Base-by-base conservation (phyloP, 2,797 vertebrate species). In the Platyrinchus mystaceus region DNA sequence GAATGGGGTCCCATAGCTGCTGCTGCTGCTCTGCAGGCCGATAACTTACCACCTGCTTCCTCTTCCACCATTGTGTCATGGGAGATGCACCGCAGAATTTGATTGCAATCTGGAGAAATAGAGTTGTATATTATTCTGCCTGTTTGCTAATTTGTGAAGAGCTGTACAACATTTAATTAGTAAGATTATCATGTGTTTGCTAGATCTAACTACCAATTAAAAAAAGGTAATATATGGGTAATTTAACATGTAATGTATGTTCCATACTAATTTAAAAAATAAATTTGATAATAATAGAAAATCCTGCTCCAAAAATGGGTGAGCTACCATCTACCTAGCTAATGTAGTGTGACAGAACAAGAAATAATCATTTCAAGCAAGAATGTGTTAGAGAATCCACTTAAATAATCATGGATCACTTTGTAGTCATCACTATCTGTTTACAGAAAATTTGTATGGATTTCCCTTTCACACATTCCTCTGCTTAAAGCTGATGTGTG, bases 161-260 rank as follows among this genome's bases (percentile, higher is more conserved):
- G 59, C 22, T 30, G 13, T 67, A 21, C 67, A 83, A 84, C 77
- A 88, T 90, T 95, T 93, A 95, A 73, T 94, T 92, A 93, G 75
- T 52, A 79, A 84, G 90, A 91, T 76, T 47, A 47, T n/a, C 71
- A 43, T 71, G 66, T 73, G 44, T 88, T 93, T 67, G 52, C 58
- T 91, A 32, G 63, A 84, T 59, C 44, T 73, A 93, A 93, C 66
- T 91, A 63, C 55, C 44, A 86, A 27, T 78, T 86, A 78, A 62
- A 78, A 62, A 78, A 79, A 30, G 36, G 32, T 68, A 73, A 56
- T 75, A n/a, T 34, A 43, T 78, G 13, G 21, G n/a, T 84, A 90
- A 73, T 76, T 76, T 73, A 53, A 87, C 70, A 55, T 34, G 24
- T 50, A 78, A 93, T 76, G 43, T 66, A 75, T 47, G 28, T 84